phyloP scores from a whole-genome alignment of 1,140 invertebrate species.

The Polypedilum pembai region DNA sequence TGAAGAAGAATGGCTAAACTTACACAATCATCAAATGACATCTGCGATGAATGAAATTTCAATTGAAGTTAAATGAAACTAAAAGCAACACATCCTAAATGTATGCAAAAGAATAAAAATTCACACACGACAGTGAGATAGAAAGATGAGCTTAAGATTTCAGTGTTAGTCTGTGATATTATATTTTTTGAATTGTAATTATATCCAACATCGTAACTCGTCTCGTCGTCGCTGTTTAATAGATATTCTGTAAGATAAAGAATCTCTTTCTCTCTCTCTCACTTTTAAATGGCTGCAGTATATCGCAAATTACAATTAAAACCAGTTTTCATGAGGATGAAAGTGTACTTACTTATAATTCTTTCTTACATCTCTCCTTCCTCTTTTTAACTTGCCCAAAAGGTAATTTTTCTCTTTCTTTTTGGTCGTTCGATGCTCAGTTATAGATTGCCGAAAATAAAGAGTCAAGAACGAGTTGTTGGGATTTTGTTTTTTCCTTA shows the following conservation, averaged over 20 bases:
- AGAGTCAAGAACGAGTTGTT: background rate
- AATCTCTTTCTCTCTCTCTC: no score
- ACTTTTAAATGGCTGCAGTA: background rate
- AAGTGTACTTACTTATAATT: slow-evolving; percentile 10
- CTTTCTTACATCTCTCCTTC: background rate
- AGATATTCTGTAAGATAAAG: slow-evolving; percentile 13
- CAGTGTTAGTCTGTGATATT: background rate
- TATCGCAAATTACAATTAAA: slow-evolving; percentile 27
- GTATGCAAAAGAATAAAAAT: no score
- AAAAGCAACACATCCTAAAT: no score
- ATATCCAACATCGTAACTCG: slow-evolving; percentile 1
- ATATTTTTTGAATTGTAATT: background rate
- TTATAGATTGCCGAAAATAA: background rate
- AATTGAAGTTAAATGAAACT: no score
- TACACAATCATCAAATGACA: no score
- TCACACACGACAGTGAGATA: no score
- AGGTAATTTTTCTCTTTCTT: background rate
- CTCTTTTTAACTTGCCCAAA: slow-evolving; percentile 15
- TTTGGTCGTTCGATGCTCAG: background rate
- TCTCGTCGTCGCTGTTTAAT: background rate
- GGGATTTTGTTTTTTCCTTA: no score
- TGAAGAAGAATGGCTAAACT: no score
- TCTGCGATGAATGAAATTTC: no score
- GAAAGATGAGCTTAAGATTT: background rate
- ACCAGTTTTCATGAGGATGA: slow-evolving; percentile 26